phyloP scores from a whole-genome alignment of 2,888 invertebrate species.

The Callimorpha dominula region DNA sequence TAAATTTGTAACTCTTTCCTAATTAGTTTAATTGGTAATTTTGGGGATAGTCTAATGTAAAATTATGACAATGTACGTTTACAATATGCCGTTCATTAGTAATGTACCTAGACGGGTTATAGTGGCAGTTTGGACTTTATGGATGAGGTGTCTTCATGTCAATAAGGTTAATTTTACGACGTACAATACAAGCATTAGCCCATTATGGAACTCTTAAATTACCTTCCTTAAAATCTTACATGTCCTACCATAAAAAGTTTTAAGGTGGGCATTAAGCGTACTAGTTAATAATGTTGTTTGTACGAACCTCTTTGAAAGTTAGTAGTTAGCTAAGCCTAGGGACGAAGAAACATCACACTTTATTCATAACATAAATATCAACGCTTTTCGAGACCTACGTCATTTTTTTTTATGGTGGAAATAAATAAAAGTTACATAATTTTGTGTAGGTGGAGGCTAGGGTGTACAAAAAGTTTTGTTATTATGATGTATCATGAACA shows the following conservation, averaged over 20 bases:
- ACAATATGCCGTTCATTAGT: not conserved
- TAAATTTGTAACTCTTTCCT: not conserved
- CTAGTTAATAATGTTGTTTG: not conserved
- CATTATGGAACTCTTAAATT: not conserved
- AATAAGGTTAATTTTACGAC: not conserved
- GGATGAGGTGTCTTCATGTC: not conserved
- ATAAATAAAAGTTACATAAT: not conserved
- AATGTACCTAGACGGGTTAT: not conserved
- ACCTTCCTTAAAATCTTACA: not conserved
- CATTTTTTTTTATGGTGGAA: not conserved
- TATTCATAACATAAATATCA: not conserved
- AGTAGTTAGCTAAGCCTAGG: not conserved
- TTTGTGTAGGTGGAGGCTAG: not conserved
- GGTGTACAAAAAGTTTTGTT: too few relatives aligned
- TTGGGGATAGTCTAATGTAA: not conserved
- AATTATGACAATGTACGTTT: not conserved
- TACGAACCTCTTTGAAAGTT: not conserved
- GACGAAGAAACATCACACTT: not conserved
- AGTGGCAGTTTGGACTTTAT: too few relatives aligned
- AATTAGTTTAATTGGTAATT: not conserved
- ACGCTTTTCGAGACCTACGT: not conserved
- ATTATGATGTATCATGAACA: not conserved
- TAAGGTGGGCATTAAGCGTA: not conserved
- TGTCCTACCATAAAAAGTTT: not conserved
- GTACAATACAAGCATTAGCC: not conserved